Conservation (phyloP, 2,113 vertebrate genomes). For the Notothenia coriiceps region DNA sequence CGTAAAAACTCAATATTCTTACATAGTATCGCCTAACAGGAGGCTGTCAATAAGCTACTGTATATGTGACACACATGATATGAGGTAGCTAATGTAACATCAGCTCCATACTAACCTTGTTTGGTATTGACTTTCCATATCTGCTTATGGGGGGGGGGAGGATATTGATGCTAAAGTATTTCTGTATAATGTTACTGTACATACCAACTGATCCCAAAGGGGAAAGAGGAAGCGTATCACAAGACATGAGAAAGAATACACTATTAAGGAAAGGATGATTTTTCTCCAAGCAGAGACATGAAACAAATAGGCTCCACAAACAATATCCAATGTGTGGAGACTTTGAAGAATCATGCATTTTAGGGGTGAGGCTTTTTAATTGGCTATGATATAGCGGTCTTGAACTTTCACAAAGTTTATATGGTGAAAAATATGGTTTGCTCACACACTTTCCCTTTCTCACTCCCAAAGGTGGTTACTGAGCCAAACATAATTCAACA, state of each 20-base stretch:
- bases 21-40: conserved; percentile 64
- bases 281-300: conserved; percentile 38
- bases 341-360: conserved; percentile 28
- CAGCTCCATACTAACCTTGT: conserved; percentile 64
- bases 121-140: conserved; percentile 69
- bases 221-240: conserved; percentile 29
- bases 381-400: conserved; percentile 3
- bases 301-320: conserved; percentile 26
- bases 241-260: conserved; percentile 48
- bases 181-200: conserved; percentile 63
- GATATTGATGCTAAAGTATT: conserved; percentile 46
- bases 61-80: conserved; percentile 66
- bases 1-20: conserved; percentile 52
- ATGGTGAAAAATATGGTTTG: conserved; percentile 33
- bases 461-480: conserved; percentile 45
- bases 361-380: conserved; percentile 5
- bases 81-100: conserved; percentile 64
- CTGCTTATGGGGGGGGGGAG: conserved; percentile 46
- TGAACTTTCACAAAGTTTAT: conserved; percentile 32
- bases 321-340: conserved; percentile 14
- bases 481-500: conserved; percentile 39
- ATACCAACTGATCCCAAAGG: conserved; percentile 58
- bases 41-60: conserved; percentile 69
- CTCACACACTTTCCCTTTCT: conserved; percentile 36
- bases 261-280: conserved; percentile 14